Evolutionary conservation across 37 sponge, comb jelly and placozoan genomes (phyloP).

Genomic region (Halisarca cf. caerulea): DNA sequence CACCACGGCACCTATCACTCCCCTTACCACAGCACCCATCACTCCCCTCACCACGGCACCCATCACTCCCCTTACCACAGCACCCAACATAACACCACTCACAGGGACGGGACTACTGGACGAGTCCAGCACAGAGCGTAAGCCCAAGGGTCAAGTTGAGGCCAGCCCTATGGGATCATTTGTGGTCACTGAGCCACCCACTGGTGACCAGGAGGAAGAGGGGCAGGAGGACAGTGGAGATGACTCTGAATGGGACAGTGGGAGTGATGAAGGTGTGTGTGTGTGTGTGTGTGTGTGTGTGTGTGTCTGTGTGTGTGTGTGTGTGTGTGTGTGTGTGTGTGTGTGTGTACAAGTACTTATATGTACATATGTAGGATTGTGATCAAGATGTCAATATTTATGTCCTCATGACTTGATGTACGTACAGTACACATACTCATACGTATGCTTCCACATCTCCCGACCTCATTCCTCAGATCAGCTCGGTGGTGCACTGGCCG

Average conservation of each 20-base stretch:
- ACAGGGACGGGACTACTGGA: neutral
- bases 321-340: neutral
- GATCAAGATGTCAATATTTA: neutral
- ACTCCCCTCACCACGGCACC: no score
- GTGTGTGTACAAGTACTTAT: no score
- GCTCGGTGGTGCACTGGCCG: slow-evolving; percentile 10
- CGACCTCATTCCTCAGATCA: neutral
- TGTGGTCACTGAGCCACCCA: no score
- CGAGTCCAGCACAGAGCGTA: neutral
- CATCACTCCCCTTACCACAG: neutral
- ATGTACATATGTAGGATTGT: neutral
- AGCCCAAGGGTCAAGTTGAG: no score
- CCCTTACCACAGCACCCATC: neutral
- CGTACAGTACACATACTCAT: neutral
- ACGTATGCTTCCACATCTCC: neutral
- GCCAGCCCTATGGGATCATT: no score
- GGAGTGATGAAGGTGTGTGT: neutral
- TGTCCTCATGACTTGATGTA: neutral
- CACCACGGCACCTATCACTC: neutral
- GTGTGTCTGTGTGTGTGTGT: neutral
- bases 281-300: neutral
- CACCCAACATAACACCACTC: neutral
- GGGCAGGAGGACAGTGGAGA: slow-evolving; percentile 11
- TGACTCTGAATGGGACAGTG: neutral
- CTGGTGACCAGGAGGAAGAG: slow-evolving; percentile 28